Evolutionary conservation across 2,797 vertebrate genomes (phyloP).

Genomic region (Distichodus sexfasciatus): DNA sequence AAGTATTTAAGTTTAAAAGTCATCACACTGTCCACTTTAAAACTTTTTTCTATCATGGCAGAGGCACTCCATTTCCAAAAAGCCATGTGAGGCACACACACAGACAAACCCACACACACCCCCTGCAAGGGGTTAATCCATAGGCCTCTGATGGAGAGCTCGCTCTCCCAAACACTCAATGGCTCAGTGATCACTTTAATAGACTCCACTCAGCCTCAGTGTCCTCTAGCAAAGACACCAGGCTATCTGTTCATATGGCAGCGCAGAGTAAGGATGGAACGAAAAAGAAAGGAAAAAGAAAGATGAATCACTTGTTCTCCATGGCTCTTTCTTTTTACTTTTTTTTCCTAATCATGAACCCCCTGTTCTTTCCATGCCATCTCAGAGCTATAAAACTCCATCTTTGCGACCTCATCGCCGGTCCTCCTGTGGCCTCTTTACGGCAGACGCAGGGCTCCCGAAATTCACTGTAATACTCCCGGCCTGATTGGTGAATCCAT

Average conservation of each 20-base stretch:
- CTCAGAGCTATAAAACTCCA: constrained; percentile 36
- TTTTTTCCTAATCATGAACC: constrained; percentile 33
- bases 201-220: constrained; percentile 50
- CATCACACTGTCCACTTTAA: too few species aligned
- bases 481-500: constrained; percentile 53
- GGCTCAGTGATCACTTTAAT: constrained; percentile 53
- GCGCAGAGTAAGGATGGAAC: constrained; percentile 34
- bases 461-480: constrained; percentile 45
- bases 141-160: constrained; percentile 43
- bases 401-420: constrained; percentile 23
- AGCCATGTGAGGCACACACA: too few species aligned
- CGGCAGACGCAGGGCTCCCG: constrained; percentile 11
- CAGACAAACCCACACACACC: constrained; percentile 21
- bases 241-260: constrained; percentile 48
- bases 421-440: constrained; percentile 7
- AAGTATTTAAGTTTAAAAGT: too few species aligned
- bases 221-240: constrained; percentile 51
- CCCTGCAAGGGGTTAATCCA: constrained; percentile 47
- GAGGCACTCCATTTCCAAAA: too few species aligned
- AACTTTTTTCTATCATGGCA: too few species aligned
- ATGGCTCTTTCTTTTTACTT: constrained; percentile 9
- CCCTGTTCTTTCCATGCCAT: constrained; percentile 34
- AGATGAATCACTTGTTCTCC: too few species aligned
- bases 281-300: background rate
- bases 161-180: constrained; percentile 49